Evolutionary conservation across 1,140 invertebrate genomes (phyloP).

Genomic region (Micrasema minimum): DNA sequence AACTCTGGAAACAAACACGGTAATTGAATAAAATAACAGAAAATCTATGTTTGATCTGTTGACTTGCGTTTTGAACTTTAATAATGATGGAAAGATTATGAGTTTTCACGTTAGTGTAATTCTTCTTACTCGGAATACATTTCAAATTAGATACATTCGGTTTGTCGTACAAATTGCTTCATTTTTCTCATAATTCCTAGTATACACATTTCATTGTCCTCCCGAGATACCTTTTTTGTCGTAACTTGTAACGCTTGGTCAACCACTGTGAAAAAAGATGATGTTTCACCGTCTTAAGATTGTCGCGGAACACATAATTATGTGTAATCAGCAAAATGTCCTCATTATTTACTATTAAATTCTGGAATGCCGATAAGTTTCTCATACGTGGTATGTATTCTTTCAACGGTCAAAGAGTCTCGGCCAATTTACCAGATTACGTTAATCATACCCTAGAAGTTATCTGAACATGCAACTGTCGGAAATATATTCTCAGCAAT

Average conservation of each 20-base stretch:
- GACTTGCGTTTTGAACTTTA: no score
- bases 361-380: slow-evolving; percentile 25
- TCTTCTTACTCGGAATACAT: no score
- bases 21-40: no score
- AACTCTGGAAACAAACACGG: no score
- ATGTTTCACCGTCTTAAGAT: not conserved
- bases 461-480: slow-evolving; percentile 35
- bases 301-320: slow-evolving; percentile 42
- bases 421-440: slow-evolving; percentile 29
- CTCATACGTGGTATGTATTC: slow-evolving; percentile 7
- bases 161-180: slow-evolving; percentile 8
- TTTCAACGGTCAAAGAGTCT: slow-evolving; percentile 12
- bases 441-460: slow-evolving; percentile 17
- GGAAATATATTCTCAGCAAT: slow-evolving; percentile 19
- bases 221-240: not conserved
- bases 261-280: slow-evolving; percentile 18
- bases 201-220: slow-evolving; percentile 17
- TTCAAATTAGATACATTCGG: not conserved
- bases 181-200: not conserved
- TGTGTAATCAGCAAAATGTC: slow-evolving; percentile 43
- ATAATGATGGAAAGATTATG: no score
- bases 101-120: no score
- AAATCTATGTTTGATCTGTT: no score
- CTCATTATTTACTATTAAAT: slow-evolving; percentile 40
- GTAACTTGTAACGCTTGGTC: not conserved